Evolutionary conservation across 2,888 invertebrate species (phyloP), one percentile per base, ranked within the genome.

Genomic region (Nowickia ferox): DNA sequence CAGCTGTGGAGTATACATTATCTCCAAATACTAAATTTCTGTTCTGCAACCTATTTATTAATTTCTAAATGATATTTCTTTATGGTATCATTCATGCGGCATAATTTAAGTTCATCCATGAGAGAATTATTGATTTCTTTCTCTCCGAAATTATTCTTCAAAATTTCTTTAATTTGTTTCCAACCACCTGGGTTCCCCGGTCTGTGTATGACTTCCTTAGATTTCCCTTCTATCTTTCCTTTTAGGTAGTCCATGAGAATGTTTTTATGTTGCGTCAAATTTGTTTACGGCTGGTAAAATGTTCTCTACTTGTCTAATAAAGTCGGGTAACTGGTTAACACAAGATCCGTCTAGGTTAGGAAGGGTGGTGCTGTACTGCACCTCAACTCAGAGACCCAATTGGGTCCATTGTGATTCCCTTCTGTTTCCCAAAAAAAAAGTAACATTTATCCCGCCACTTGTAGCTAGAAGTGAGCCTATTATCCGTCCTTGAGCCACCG

Each of bases 131-230:
- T 61, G 17, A 17, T 42, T 61, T 61, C 40, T 61, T 61, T 42
- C 42, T 61, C 42, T 6, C 40, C 22, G 30, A 55, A 61, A 40
- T 40, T 61, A 61, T 61, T 61, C 8, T 61, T 40, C 10, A 61
- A 11, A 17, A 57, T 61, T 40, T 61, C 17, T 30, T 61, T 61
- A 61, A 61, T 40, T 61, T 61, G 61, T 40, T 61, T 17, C 40
- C 40, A 61, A 59, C 9, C 40, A n/a, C 17, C 42, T 40, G 61
- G 17, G 42, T 40, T 61, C n/a, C 61, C 61, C 40, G 40, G 40
- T 10, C 61, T 61, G 40, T 61, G 40, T 61, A 42, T 1, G 17
- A 42, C 17, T 61, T 55, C 22, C 22, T 13, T 55, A 55, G n/a
- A n/a, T n/a, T n/a, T n/a, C n/a, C n/a, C n/a, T n/a, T n/a, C 19